A percentile compares a stretch with the other conserved stretches of the same genome.
Conservation (phyloP, 2,888 invertebrate genomes). For the Trichogramma evanescens region DNA sequence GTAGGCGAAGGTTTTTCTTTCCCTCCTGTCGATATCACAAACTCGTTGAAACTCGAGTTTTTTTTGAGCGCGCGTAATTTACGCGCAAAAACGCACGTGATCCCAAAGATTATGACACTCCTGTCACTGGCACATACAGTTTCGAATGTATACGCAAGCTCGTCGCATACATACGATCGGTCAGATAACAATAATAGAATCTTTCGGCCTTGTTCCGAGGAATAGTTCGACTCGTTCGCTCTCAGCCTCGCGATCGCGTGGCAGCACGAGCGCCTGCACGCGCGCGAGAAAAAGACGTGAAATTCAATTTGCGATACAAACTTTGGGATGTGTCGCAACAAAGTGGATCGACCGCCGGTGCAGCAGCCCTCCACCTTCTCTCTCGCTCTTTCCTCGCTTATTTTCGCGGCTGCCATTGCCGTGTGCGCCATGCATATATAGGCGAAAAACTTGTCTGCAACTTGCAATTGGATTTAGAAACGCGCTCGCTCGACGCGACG, state of each 20-base stretch:
- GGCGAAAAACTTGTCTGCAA: neutral
- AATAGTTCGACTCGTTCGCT: neutral
- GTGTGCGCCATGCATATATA: neutral
- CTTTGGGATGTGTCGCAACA: conserved; percentile 11
- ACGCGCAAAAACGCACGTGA: no score
- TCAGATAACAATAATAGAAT: conserved; percentile 4
- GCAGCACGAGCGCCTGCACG: no score
- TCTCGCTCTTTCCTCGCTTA: neutral
- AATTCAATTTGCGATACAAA: conserved; percentile 19
- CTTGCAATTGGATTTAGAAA: conserved; percentile 14
- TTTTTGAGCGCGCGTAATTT: no score
- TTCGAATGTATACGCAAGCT: no score
- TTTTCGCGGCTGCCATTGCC: neutral
- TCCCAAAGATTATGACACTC: no score
- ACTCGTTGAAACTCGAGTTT: no score
- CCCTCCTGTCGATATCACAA: no score
- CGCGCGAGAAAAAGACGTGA: neutral
- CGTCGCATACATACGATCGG: no score
- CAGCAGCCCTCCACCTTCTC: no score
- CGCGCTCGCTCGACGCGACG: neutral
- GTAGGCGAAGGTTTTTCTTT: no score
- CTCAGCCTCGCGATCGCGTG: neutral
- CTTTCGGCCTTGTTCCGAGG: neutral
- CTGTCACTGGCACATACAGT: no score
- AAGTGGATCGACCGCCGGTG: neutral